These are phyloP conservation scores for Nymphalis c-album DNA, from an alignment of 2,888 invertebrate species.

Conservation along the genomic window DNA sequence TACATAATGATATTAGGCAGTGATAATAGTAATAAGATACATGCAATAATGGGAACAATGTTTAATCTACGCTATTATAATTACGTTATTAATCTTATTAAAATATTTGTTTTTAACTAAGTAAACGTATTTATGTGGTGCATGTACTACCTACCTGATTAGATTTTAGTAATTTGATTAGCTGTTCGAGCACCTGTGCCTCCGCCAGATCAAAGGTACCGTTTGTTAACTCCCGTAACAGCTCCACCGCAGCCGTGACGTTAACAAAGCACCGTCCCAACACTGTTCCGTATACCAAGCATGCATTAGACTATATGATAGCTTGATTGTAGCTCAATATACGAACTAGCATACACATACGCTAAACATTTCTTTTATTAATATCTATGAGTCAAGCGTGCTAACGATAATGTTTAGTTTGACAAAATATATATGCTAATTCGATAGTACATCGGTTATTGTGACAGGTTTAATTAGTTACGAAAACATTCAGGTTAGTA, in stretches of 20 bases:
- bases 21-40: neutral
- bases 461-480: neutral
- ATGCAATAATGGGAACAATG: neutral
- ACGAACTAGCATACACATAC: constrained; percentile 17
- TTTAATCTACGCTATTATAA: neutral
- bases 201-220: constrained; percentile 43
- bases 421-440: neutral
- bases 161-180: constrained; percentile 56
- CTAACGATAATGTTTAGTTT: neutral
- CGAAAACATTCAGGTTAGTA: constrained; percentile 10
- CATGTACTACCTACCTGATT: constrained; percentile 60
- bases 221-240: constrained; percentile 42
- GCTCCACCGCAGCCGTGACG: constrained; percentile 52
- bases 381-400: neutral
- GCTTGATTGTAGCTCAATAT: constrained; percentile 9
- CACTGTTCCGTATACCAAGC: constrained; percentile 60
- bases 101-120: neutral
- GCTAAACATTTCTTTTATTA: neutral
- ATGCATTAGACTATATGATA: constrained; percentile 40
- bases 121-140: neutral
- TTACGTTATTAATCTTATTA: neutral
- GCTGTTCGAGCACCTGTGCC: constrained; percentile 52
- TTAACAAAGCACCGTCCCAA: constrained; percentile 68
- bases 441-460: constrained; percentile 1
- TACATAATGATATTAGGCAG: neutral